Base-by-base conservation (phyloP, 2,113 vertebrate genomes). In the Clupea harengus region DNA sequence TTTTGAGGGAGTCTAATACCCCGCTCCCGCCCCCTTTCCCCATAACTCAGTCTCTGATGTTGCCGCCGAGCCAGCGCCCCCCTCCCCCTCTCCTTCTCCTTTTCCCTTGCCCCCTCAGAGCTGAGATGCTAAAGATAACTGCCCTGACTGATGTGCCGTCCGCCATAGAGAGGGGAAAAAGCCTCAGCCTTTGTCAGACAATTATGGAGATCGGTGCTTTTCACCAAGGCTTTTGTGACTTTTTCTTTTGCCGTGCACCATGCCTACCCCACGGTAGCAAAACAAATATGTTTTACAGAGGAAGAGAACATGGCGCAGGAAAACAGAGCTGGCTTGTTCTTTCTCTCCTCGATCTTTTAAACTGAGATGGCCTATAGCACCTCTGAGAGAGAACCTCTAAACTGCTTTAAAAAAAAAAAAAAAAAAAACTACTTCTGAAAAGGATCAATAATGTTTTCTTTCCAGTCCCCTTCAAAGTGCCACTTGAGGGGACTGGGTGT, bases 101-200 rank as follows among this genome's bases (percentile, higher is more conserved):
- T 47, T 81, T 0, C 87, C 72, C 84, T 92, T 82, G 57, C 60
- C 81, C 22, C 89, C 89, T 82, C 32, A 57, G 89, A 90, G 88
- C 90, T 89, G 91, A 92, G 90, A 87, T 88, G 89, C 85, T 92
- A 86, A 88, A 91, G 90, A 88, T 88, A 87, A 91, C 92, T 92
- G 46, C 25, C 84, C 86, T 91, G 88, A 91, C 91, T 93, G 91
- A 93, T 94, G 89, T 91, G 88, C 88, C 86, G 88, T 91, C 90
- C 81, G 88, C 91, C 91, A 88, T 91, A 91, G 88, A 89, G 84
- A 89, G 90, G 25, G 25, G 64, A 39, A 75, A 75, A 39, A 28
- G 92, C 90, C 86, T 91, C 9, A 32, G 89, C 88, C 85, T 0
- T 0, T 89, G 92, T 92, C 89, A 85, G 85, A 84, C 90, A 91